Base-by-base conservation (phyloP, 2,888 invertebrate species). In the Melinaea menophilus region DNA sequence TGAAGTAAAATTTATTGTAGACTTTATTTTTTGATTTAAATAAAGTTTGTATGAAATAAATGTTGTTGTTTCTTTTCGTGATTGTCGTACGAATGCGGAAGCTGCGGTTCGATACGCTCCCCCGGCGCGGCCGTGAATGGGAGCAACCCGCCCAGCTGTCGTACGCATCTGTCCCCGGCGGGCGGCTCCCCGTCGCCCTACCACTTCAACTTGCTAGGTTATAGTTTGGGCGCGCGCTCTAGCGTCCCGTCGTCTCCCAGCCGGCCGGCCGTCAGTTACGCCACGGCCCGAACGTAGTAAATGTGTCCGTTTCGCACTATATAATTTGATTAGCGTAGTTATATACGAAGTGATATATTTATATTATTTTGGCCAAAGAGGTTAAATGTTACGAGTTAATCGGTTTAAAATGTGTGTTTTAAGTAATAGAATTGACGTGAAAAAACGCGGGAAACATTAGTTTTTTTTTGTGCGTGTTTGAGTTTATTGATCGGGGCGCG, bases 11-110 rank as follows among this genome's bases (percentile, higher is more conserved):
- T 82, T 82, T 87, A 87, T 84, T 90, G 90, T 90, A 90, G 88
- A 88, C 84, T 90, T 90, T 90, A 90, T 90, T 90, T 90, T 90
- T 90, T 85, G 89, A 90, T 88, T 90, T 89, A 87, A 90, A 88
- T 90, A 90, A 90, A 90, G 88, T 90, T 90, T 90, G 88, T 90
- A 90, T 82, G 79, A 90, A 90, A 90, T 80, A 79, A 58, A 71
- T 62, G 35, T 56, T 71, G 63, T 61, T 64, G 73, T 76, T 74
- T 71, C 59, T 71, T 55, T 46, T 58, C 51, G 12, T 56, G 58
- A 56, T 54, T 66, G 58, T 59, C 54, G 56, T 59, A 68, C 79
- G 82, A 85, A 87, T 83, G 85, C 86, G 87, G 87, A 88, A 87
- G 82, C 71, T 73, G 75, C 73, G 75, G 76, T 72, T 71, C 77